phyloP scores from a whole-genome alignment of 2,797 vertebrate species.

The Falco columbarius region DNA sequence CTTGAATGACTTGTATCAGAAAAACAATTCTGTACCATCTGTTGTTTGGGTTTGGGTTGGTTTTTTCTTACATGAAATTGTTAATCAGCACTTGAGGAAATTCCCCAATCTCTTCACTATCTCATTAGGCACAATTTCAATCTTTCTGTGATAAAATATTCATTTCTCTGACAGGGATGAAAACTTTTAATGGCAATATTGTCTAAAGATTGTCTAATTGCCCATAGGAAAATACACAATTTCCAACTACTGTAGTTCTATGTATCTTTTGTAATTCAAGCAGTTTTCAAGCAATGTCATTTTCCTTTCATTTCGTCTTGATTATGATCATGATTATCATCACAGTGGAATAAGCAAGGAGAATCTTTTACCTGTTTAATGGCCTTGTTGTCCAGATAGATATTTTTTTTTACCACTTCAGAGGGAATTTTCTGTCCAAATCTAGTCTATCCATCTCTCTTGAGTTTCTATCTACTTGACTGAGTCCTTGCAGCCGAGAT shows the following conservation, averaged over 20 bases:
- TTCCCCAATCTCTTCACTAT: constrained; percentile 47
- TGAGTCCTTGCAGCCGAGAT: not conserved
- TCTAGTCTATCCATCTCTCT: not conserved
- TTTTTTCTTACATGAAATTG: constrained; percentile 17
- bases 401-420: not conserved
- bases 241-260: not conserved
- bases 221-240: not conserved
- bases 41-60: constrained; percentile 61
- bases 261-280: not conserved
- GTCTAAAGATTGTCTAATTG: constrained; percentile 5
- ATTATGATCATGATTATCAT: not conserved
- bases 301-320: constrained; percentile 8
- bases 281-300: not conserved
- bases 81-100: constrained; percentile 58
- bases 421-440: not conserved
- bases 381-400: not conserved
- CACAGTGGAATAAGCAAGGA: constrained; percentile 19
- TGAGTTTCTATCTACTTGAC: not conserved
- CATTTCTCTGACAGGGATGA: not conserved
- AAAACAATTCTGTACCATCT: constrained; percentile 68
- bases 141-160: constrained; percentile 28
- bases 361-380: not conserved
- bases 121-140: constrained; percentile 25
- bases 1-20: constrained; percentile 11
- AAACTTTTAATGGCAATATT: constrained; percentile 16